Evolutionary conservation across 2,797 vertebrate genomes (phyloP), one percentile per base, ranked within the genome.

Genomic region (Pelochelys cantorii): DNA sequence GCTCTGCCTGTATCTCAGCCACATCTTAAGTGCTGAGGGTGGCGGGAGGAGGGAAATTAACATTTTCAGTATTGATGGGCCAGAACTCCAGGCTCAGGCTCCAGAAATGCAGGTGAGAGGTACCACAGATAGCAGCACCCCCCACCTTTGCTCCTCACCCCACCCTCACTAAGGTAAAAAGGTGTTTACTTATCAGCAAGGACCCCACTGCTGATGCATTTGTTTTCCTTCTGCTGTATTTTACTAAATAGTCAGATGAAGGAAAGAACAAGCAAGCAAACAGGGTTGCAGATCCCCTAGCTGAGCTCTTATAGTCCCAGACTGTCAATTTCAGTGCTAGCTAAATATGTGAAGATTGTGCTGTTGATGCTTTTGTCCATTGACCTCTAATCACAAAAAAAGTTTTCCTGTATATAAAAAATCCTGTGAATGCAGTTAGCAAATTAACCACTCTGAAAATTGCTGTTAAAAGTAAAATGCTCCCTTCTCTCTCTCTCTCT

Each of bases 171-270:
- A 3, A 75, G 29, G 79, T 93, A 89, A 95, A 89, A 4, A 90
- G 42, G 31, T 0, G 0, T 77, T 93, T 7, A 54, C 90, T 94
- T 81, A 48, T 75, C 12, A 77, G 14, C 12, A 42, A 13, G 48
- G 42, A 52, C 13, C 74, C 60, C 79, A 77, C 25, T 87, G 79
- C 42, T 84, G 48, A 90, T 91, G 79, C 84, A 90, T 17, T 83
- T 48, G 89, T 91, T 95, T 95, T 91, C 59, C 56, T 71, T 91
- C 84, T 92, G 87, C 59, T 79, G 79, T 48, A 86, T 90, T 88
- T 85, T 81, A 55, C 74, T 90, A 88, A 89, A 92, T 90, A 85
- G 77, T 89, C 83, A 91, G 4, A 79, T 55, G 65, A 92, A 20
- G 77, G 71, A 48, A 71, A 60, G 95, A 92, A 29, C 53, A 65